These are phyloP conservation scores for Coccyzus lansbergi DNA, from an alignment of 2,797 vertebrate genomes.

Conservation along the genomic window DNA sequence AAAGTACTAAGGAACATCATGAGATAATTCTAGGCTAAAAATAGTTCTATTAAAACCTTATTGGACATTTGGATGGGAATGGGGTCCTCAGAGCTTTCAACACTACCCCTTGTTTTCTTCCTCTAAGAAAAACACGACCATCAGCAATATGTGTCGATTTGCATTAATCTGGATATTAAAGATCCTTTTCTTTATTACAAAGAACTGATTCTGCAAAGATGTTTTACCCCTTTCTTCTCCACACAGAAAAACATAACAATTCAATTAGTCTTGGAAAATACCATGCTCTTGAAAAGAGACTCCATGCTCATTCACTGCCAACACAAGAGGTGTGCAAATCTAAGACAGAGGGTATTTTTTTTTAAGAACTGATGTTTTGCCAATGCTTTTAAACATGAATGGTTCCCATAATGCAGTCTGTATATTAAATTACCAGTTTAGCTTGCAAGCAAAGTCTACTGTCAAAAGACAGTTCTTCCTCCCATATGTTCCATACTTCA, in stretches of 20 bases:
- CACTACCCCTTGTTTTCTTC: not conserved
- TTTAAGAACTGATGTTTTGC: not conserved
- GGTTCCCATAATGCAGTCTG: not conserved
- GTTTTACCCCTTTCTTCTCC: not conserved
- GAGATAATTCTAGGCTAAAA: not conserved
- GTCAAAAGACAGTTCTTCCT: not conserved
- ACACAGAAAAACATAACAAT: not conserved
- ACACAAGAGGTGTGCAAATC: not conserved
- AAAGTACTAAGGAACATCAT: not conserved
- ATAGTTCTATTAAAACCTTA: not conserved
- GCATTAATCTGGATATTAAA: not conserved
- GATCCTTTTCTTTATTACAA: not conserved
- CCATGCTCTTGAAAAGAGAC: not conserved
- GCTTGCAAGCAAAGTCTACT: slow-evolving; percentile 3
- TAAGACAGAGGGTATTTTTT: not conserved
- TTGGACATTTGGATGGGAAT: not conserved
- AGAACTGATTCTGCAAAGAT: not conserved
- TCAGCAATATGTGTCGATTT: not conserved
- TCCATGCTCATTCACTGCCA: not conserved
- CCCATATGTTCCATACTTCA: slow-evolving; percentile 29
- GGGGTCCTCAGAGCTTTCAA: not conserved
- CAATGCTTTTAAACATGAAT: not conserved
- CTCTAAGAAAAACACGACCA: not conserved
- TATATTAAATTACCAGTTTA: not conserved
- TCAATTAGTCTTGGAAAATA: not conserved